Percentiles rank a stretch among this genome's conserved stretches.
These are phyloP conservation scores for Lophura nycthemera DNA, from an alignment of 2,113 vertebrate genomes.

Conservation along the genomic window DNA sequence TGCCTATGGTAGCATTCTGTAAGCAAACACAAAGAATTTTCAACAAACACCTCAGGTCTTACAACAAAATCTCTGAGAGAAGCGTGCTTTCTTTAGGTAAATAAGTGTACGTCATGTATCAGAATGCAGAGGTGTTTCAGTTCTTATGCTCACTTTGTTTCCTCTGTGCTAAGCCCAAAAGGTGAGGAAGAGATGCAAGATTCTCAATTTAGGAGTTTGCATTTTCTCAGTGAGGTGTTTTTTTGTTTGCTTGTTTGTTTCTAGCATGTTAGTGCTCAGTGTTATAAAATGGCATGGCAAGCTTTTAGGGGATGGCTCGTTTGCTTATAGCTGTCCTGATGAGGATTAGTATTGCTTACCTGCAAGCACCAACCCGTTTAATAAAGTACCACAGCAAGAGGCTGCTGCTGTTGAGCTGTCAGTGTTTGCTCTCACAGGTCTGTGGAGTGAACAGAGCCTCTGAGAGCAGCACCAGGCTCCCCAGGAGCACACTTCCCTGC, in stretches of 20 bases:
- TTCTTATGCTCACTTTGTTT: not conserved
- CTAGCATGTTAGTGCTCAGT: constrained; percentile 1
- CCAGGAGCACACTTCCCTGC: not conserved
- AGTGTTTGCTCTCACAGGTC: constrained; percentile 61
- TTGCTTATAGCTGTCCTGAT: constrained; percentile 48
- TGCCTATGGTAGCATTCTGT: not conserved
- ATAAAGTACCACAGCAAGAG: constrained; percentile 59
- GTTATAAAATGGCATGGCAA: constrained; percentile 11
- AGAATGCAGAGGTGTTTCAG: not conserved
- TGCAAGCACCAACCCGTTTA: constrained; percentile 45
- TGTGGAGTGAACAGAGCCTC: constrained; percentile 35
- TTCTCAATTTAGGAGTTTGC: not conserved
- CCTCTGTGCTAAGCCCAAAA: not conserved
- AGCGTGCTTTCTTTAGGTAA: not conserved
- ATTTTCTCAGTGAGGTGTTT: not conserved
- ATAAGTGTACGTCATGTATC: not conserved
- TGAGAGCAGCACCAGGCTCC: constrained; percentile 25
- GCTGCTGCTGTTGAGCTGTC: constrained; percentile 57
- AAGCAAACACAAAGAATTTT: not conserved
- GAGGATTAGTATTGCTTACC: constrained; percentile 64
- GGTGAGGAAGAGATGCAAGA: not conserved
- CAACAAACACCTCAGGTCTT: not conserved
- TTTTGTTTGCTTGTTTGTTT: not conserved
- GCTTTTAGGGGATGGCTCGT: constrained; percentile 65
- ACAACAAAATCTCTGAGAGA: not conserved